Evolutionary conservation across 2,113 vertebrate genomes (phyloP).

Genomic region (Noturus placidus): DNA sequence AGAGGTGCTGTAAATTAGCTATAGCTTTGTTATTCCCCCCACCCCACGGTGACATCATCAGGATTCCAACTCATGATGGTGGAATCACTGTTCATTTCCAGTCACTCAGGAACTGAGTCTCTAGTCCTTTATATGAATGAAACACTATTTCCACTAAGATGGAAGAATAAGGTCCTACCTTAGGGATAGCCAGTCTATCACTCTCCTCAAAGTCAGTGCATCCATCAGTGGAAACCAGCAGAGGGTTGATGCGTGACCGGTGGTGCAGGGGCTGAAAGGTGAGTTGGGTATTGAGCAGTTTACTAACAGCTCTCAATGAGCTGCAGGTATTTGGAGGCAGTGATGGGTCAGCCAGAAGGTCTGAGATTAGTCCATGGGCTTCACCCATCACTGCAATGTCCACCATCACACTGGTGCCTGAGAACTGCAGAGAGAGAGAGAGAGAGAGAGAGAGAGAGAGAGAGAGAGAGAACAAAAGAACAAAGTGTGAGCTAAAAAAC

Average conservation of each 20-base stretch:
- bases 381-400: slow-evolving; percentile 98
- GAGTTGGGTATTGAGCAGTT: slow-evolving; percentile 91
- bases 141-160: slow-evolving; percentile 8
- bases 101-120: not conserved
- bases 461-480: slow-evolving; percentile 6
- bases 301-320: slow-evolving; percentile 90
- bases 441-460: slow-evolving; percentile 23
- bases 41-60: not conserved
- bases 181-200: slow-evolving; percentile 89
- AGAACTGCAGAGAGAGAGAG: slow-evolving; percentile 74
- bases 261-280: slow-evolving; percentile 93
- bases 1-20: no score
- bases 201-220: slow-evolving; percentile 92
- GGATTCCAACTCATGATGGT: not conserved
- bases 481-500: slow-evolving; percentile 24
- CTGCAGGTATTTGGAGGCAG: slow-evolving; percentile 92
- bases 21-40: not conserved
- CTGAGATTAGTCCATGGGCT: slow-evolving; percentile 93
- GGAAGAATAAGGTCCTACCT: slow-evolving; percentile 70
- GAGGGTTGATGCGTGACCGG: slow-evolving; percentile 79
- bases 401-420: slow-evolving; percentile 92
- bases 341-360: slow-evolving; percentile 91
- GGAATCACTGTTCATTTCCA: not conserved
- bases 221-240: slow-evolving; percentile 82
- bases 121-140: slow-evolving; percentile 3